Conservation (phyloP, 53 echinoderm and acorn worm species). For the Actinopyga echinites region DNA sequence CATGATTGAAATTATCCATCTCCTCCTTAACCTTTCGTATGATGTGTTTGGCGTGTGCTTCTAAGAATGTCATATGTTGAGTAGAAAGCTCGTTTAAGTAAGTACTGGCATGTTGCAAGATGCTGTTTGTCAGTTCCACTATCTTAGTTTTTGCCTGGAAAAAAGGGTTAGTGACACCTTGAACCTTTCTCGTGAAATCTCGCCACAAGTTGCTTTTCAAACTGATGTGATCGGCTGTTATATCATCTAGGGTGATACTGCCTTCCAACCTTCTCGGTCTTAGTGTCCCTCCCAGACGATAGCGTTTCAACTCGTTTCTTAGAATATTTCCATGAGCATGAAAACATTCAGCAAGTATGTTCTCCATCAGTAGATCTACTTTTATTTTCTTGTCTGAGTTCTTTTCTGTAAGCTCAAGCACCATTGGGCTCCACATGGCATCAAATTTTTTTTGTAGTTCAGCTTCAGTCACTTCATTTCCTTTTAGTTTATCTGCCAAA, state of each 20-base stretch:
- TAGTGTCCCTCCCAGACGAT: background rate
- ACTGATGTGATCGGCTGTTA: conserved; percentile 17
- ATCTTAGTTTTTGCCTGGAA: background rate
- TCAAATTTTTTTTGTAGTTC: conserved; percentile 8
- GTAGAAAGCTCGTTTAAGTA: background rate
- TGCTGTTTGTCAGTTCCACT: background rate
- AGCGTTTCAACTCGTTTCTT: background rate
- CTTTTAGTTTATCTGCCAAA: conserved; percentile 22
- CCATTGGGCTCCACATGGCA: conserved; percentile 1
- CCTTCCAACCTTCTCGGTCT: background rate
- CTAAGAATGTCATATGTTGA: background rate
- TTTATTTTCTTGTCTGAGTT: background rate
- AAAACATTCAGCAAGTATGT: background rate
- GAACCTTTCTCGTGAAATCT: no score
- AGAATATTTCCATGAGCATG: background rate
- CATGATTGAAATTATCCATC: no score
- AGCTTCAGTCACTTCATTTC: conserved; percentile 9
- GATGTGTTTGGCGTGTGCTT: background rate
- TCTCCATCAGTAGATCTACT: conserved; percentile 22
- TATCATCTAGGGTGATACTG: conserved; percentile 21
- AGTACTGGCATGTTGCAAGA: background rate
- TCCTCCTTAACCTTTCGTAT: background rate
- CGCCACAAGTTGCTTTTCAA: background rate
- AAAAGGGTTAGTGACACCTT: no score
- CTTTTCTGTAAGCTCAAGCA: conserved; percentile 2